phyloP scores from a whole-genome alignment of 2,113 vertebrate species.

The Aldabrachelys gigantea region DNA sequence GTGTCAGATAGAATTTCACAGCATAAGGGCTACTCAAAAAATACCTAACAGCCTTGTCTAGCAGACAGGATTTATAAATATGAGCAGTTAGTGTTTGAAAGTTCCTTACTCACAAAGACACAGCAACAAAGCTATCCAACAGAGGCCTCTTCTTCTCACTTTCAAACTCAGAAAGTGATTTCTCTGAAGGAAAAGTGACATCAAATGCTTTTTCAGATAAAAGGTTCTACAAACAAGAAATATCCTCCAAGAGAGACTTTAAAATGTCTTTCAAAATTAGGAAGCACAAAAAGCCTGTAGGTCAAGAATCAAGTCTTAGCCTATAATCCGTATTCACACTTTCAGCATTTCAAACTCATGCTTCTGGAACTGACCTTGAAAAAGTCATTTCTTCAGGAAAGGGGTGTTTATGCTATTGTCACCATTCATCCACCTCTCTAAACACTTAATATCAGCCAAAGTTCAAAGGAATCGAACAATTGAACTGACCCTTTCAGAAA shows the following conservation, averaged over 20 bases:
- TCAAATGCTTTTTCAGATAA: slow-evolving; percentile 62
- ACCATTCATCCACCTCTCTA: slow-evolving; percentile 38
- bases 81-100: slow-evolving; percentile 50
- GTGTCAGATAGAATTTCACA: slow-evolving; percentile 34
- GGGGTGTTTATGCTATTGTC: neutral
- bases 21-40: slow-evolving; percentile 6
- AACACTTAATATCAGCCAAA: slow-evolving; percentile 26
- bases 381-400: slow-evolving; percentile 39
- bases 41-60: neutral
- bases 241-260: slow-evolving; percentile 17
- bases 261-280: slow-evolving; percentile 61
- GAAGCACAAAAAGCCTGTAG: slow-evolving; percentile 33
- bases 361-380: slow-evolving; percentile 44
- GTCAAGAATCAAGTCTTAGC: slow-evolving; percentile 33
- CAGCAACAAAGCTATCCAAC: slow-evolving; percentile 54
- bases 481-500: slow-evolving; percentile 17
- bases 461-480: slow-evolving; percentile 48
- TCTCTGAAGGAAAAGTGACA: slow-evolving; percentile 55
- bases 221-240: slow-evolving; percentile 48
- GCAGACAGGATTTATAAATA: slow-evolving; percentile 50
- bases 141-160: slow-evolving; percentile 53
- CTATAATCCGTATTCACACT: neutral
- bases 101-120: slow-evolving; percentile 50
- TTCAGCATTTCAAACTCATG: slow-evolving; percentile 19
- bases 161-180: slow-evolving; percentile 45